These are phyloP conservation scores for Conger conger DNA, from an alignment of 2,113 vertebrate genomes.

Conservation along the genomic window DNA sequence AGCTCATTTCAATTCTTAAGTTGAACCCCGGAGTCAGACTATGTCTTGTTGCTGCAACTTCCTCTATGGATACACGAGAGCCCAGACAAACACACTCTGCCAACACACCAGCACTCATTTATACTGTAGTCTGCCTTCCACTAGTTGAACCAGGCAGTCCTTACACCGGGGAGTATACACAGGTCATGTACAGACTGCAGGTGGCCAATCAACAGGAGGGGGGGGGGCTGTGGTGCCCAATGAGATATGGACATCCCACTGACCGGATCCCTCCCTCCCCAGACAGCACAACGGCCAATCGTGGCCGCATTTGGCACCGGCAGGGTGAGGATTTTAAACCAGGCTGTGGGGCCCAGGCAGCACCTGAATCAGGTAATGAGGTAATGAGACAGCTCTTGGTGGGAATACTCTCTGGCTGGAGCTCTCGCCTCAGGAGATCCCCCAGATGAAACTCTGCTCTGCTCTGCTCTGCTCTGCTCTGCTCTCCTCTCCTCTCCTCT, in stretches of 20 bases:
- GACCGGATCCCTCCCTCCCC: not conserved
- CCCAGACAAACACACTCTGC: no score
- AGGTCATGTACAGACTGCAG: not conserved
- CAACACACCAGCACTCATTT: no score
- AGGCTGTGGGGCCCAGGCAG: not conserved
- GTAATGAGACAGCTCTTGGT: not conserved
- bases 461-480: slow-evolving; percentile 11
- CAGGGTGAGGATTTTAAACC: no score
- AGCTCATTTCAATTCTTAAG: not conserved
- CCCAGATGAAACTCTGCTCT: slow-evolving; percentile 36
- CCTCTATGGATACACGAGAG: no score
- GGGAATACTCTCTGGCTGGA: slow-evolving; percentile 1
- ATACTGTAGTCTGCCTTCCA: not conserved
- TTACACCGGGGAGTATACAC: not conserved
- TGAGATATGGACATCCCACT: not conserved
- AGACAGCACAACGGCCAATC: not conserved
- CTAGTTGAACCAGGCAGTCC: not conserved
- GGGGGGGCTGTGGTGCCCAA: not conserved
- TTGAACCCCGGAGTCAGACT: no score
- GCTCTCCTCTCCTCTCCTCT: slow-evolving; percentile 15
- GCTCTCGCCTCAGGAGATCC: slow-evolving; percentile 44
- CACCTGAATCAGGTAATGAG: not conserved
- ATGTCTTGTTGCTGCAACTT: no score
- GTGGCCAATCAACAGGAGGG: not conserved
- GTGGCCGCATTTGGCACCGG: no score